Evolutionary conservation across 2,888 invertebrate species (phyloP), one percentile per base, ranked within the genome.

Genomic region (Chloroclysta siterata): DNA sequence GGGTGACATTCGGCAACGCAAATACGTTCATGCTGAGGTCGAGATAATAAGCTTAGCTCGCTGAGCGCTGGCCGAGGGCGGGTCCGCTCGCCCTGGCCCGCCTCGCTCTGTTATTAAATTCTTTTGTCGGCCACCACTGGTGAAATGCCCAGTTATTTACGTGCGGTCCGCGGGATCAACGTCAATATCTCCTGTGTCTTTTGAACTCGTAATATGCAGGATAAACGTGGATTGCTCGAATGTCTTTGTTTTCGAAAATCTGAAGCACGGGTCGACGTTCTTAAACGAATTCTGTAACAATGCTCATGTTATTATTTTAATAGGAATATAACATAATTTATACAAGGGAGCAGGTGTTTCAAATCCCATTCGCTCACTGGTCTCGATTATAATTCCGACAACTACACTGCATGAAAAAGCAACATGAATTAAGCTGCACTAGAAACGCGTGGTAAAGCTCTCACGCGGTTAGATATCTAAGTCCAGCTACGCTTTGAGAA

Each of bases 1-100:
- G 83, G 85, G 85, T 88, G 89, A 89, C 90, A 85, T 88, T 88
- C 84, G 83, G 82, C 87, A 86, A 85, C 84, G 85, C 90, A 90
- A 92, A 93, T 84, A 92, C 87, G 85, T 85, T 87, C 85, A 83
- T 82, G 84, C 82, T 78, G 80, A 79, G 73, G 73, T 76, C 78
- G 88, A 82, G 88, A 81, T 90, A 90, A 91, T 89, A 91, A 90
- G 90, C 91, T 90, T 89, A 64, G 55, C 63, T 58, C 17, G 88
- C 85, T 74, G 80, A 77, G 60, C 60, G 42, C 53, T 29, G 60
- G 54, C 77, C 79, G 80, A 80, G 83, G 84, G 85, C 81, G 82
- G 76, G 69, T 11, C 74, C 75, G 73, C 75, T 74, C 72, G 73
- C 78, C 73, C 78, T 64, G 74, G 74, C 74, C 83, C 87, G 84